phyloP scores from a whole-genome alignment of 1,140 invertebrate genomes.

The Sitophilus oryzae region DNA sequence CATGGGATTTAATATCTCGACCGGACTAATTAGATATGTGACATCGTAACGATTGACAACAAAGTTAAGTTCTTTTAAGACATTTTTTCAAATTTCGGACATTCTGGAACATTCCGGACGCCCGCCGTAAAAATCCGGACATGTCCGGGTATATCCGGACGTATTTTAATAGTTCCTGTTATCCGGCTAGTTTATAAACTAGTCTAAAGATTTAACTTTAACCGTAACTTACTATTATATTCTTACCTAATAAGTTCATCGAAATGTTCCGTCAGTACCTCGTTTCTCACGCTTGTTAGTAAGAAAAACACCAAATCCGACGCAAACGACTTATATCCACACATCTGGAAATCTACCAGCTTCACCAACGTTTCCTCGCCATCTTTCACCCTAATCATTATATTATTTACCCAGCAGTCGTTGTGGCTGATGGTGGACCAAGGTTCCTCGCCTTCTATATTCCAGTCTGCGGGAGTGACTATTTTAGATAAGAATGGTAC shows the following conservation, averaged over 20 bases:
- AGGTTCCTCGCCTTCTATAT: conserved; percentile 28
- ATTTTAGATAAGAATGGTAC: conserved; percentile 22
- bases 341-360: conserved; percentile 57
- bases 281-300: conserved; percentile 45
- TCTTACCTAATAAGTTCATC: conserved; percentile 46
- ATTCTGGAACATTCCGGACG: too few relatives aligned
- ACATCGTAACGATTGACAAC: too few relatives aligned
- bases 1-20: too few relatives aligned
- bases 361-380: conserved; percentile 46
- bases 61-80: too few relatives aligned
- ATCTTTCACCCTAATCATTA: conserved; percentile 39
- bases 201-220: too few relatives aligned
- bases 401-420: conserved; percentile 58
- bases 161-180: too few relatives aligned
- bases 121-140: too few relatives aligned
- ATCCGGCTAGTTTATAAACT: too few relatives aligned
- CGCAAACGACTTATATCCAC: conserved; percentile 46
- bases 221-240: too few relatives aligned
- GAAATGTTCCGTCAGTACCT: conserved; percentile 41
- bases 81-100: too few relatives aligned
- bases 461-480: conserved; percentile 4
- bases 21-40: too few relatives aligned
- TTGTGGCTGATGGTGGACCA: conserved; percentile 50
- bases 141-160: too few relatives aligned
- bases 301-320: conserved; percentile 53